Evolutionary conservation across 2,888 invertebrate genomes (phyloP), one percentile per base, ranked within the genome.

Genomic region (Leptinotarsa juncta): DNA sequence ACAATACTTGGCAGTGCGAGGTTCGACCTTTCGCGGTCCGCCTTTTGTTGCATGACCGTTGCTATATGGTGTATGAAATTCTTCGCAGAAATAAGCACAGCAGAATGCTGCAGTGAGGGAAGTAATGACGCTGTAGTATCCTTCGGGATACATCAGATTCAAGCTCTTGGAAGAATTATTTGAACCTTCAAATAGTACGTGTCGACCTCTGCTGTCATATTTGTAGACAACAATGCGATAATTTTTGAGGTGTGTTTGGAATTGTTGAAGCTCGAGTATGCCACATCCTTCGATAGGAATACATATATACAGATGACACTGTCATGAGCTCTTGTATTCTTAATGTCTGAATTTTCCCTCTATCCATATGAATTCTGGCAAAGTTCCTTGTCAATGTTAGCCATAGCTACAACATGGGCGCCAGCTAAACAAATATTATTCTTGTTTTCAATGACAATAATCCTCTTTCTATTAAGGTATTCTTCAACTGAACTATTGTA

Each of bases 361-460:
- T 32, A 32, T 7, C 32, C 7, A 7, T 32, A 7, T 1, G 7
- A 7, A 32, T 32, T 32, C 5, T 32, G 0, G 32, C 7, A 32
- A 32, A 32, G 32, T 32, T 32, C 70, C 51, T 76, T 78, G 14
- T 32, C 68, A 14, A 67, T 62, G 14, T 51, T n/a, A 14, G 74
- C 74, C 10, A 70, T 70, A 4, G 76, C 72, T 16, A 76, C 73
- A 15, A 79, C 72, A 12, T 78, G 65, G 15, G 79, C 79, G 12
- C 75, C 42, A 23, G 79, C 74, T 32, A 79, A 65, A 71, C 79
- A 79, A 14, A 80, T 60, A 69, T 78, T 23, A 23, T 23, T 3
- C 3, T 23, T 3, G 3, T 23, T 23, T 23, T 23, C 3, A 23
- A 23, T 23, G 23, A 23, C 23, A 23, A 23, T 23, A 23, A 23